Base-by-base conservation (phyloP, 2,888 invertebrate species). In the Melolontha melolontha region DNA sequence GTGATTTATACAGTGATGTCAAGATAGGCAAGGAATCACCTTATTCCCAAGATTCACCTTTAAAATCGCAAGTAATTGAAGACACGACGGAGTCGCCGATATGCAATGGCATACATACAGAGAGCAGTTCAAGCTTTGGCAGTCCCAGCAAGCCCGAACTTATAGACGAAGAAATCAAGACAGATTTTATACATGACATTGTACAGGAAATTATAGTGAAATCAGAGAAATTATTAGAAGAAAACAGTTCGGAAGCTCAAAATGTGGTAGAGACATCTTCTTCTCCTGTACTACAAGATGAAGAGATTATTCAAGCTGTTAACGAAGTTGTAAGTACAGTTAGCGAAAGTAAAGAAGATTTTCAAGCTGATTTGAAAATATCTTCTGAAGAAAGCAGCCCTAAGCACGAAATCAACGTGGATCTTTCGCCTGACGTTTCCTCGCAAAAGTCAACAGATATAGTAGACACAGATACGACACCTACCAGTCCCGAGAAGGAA, bases 1-100 rank as follows among this genome's bases (percentile, higher is more conserved):
- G 86, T 77, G 87, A 87, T 71, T 78, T 86, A 68, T 90, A 88
- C 78, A 90, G 89, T 84, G 88, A 90, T 80, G 87, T 88, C 50
- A 83, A 83, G 75, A 78, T 82, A 72, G 88, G 88, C 75, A 90
- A 90, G 80, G 86, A 87, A 75, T 88, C 87, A 78, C 86, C 85
- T 65, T 87, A 85, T 71, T 82, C 83, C 7, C 85, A 85, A 78
- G 84, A 83, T 72, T 82, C 82, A 0, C 81, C 81, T 14, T 75
- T 79, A 77, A 84, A 82, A 65, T 79, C 79, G 39, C 80, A 79
- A 54, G 75, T 78, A 12, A 73, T 75, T 14, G 80, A 79, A 65
- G 78, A 77, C 55, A 73, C 74, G 7, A 70, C 75, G 14, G 74
- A 77, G 70, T 80, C 81, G 4, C 81, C 80, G 34, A 71, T 84